Conservation (phyloP, 35 echinoderm and acorn worm genomes). For the Anneissia japonica region DNA sequence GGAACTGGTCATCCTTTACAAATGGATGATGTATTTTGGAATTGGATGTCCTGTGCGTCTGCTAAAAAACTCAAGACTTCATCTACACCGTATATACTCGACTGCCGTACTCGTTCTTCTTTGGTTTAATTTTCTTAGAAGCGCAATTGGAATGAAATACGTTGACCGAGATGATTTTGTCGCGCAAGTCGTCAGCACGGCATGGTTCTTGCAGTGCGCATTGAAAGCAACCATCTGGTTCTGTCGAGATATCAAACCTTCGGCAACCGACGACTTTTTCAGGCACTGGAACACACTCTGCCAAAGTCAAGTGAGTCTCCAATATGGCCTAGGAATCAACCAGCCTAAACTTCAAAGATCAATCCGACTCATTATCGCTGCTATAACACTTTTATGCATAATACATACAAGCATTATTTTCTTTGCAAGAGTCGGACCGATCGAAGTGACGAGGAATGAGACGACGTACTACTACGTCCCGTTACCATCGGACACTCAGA, state of each 20-base stretch:
- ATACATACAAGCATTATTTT: background rate
- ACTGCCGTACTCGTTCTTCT: background rate
- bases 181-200: background rate
- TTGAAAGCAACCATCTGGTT: background rate
- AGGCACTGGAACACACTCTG: background rate
- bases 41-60: background rate
- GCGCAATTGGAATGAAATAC: background rate
- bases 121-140: background rate
- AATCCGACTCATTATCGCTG: background rate
- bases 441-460: background rate
- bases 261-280: background rate
- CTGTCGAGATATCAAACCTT: background rate
- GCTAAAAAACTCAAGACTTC: background rate
- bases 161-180: background rate
- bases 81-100: background rate
- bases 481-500: background rate
- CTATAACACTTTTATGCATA: background rate
- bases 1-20: background rate
- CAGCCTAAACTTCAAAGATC: background rate
- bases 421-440: background rate
- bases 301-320: background rate
- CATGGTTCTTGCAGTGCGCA: background rate
- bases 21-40: background rate
- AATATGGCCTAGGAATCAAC: background rate
- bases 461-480: background rate